Conservation (phyloP, 1,140 invertebrate species). For the Bombus confusus region DNA sequence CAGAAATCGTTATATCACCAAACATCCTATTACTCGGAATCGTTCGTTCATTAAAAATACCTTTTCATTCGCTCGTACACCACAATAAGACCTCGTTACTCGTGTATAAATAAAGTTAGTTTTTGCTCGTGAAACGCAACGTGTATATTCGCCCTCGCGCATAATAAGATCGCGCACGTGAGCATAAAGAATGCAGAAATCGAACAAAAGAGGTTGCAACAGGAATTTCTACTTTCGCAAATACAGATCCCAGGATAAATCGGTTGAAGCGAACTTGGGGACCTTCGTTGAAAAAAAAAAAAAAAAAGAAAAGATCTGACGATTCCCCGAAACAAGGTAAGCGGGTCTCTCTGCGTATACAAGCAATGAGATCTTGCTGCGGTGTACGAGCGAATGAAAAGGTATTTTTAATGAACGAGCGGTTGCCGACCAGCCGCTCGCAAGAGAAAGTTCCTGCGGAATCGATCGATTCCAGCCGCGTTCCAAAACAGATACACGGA, state of each 20-base stretch:
- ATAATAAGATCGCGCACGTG: too few relatives aligned
- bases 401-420: neutral
- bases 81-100: neutral
- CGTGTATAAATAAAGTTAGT: neutral
- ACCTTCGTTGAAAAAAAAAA: too few relatives aligned
- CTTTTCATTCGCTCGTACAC: neutral
- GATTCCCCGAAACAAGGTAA: too few relatives aligned
- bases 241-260: too few relatives aligned
- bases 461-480: conserved; percentile 11
- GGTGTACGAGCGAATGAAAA: neutral
- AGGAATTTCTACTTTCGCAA: too few relatives aligned
- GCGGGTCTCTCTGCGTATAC: too few relatives aligned
- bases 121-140: neutral
- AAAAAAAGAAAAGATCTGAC: too few relatives aligned
- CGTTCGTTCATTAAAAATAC: neutral
- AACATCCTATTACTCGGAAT: neutral
- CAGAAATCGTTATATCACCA: neutral
- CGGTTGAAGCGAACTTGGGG: too few relatives aligned
- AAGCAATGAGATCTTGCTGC: neutral
- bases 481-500: conserved; percentile 8
- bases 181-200: too few relatives aligned
- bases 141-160: too few relatives aligned
- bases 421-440: neutral
- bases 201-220: too few relatives aligned
- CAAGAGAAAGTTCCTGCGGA: conserved; percentile 25